phyloP scores from a whole-genome alignment of 2,797 vertebrate species.

The Cygnus olor region DNA sequence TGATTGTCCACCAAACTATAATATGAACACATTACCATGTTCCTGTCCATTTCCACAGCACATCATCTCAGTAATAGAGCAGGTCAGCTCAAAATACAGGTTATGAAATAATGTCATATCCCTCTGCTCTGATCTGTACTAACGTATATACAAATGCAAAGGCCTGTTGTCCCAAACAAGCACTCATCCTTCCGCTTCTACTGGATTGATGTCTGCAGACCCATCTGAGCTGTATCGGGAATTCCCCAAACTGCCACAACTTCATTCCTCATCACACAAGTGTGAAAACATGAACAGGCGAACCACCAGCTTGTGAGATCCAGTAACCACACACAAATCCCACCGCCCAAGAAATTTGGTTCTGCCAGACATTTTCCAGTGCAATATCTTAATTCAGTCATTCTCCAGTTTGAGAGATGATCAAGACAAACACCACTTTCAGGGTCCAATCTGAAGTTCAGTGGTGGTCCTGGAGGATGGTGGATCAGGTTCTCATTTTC shows the following conservation, averaged over 20 bases:
- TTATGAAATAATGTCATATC: neutral
- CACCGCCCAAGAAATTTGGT: neutral
- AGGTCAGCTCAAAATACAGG: neutral
- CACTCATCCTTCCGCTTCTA: neutral
- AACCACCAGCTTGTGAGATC: neutral
- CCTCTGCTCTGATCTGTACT: neutral
- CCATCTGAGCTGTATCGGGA: neutral
- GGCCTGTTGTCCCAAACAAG: neutral
- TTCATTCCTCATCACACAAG: neutral
- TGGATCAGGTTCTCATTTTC: neutral
- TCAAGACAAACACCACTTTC: neutral
- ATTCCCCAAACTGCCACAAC: neutral
- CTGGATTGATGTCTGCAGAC: neutral
- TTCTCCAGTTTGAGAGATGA: neutral
- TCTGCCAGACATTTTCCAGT: neutral
- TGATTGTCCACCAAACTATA: conserved; percentile 14
- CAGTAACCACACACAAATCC: neutral
- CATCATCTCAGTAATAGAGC: neutral
- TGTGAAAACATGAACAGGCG: neutral
- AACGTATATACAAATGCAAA: neutral
- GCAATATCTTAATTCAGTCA: neutral
- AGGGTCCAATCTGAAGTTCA: neutral
- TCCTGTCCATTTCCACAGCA: neutral
- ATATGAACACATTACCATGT: neutral
- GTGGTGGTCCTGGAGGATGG: neutral